Base-by-base conservation (phyloP, 2,113 vertebrate species). In the Colossoma macropomum region DNA sequence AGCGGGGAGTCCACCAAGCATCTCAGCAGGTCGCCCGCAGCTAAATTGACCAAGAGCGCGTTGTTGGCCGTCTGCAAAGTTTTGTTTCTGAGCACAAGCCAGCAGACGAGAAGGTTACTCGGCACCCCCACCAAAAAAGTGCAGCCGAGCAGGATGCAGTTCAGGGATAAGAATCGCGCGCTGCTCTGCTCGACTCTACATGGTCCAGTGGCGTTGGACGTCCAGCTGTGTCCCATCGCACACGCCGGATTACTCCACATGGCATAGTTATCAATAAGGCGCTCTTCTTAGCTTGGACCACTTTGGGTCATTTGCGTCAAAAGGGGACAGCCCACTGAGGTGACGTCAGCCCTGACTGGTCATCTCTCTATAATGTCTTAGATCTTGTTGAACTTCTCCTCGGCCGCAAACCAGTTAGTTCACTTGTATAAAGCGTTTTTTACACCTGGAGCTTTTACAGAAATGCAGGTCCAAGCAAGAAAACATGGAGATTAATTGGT, bases 61-160 rank as follows among this genome's bases (percentile, higher is more conserved):
- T 91, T 92, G 19, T 90, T 90, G n/a, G 80, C 82, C 0, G 89
- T 94, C 82, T 89, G 92, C 32, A 92, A 83, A 63, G 77, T 87
- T 77, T 81, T 91, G 75, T 80, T 90, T 65, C 89, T 82, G 62
- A 81, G 87, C 6, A 92, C 88, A 15, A 91, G 69, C 87, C 88
- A 92, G 19, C 90, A 91, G 9, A 93, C 89, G 77, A 92, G 87
- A 77, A 92, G 5, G 83, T 93, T 93, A 10, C 89, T 91, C 0
- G 84, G 84, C 0, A 89, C 75, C 4, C 92, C 91, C 45, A 92
- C 6, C 0, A 87, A 17, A 0, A 91, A 54, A 0, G 88, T 81
- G 10, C 89, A 21, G 0, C 75, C 68, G 7, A 93, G 19, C n/a
- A 93, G 79, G 0, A 82, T 45, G 62, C 81, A 89, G 81, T 91